Evolutionary conservation across 1,140 invertebrate genomes (phyloP).

Genomic region (Ceratosolen fusciceps): DNA sequence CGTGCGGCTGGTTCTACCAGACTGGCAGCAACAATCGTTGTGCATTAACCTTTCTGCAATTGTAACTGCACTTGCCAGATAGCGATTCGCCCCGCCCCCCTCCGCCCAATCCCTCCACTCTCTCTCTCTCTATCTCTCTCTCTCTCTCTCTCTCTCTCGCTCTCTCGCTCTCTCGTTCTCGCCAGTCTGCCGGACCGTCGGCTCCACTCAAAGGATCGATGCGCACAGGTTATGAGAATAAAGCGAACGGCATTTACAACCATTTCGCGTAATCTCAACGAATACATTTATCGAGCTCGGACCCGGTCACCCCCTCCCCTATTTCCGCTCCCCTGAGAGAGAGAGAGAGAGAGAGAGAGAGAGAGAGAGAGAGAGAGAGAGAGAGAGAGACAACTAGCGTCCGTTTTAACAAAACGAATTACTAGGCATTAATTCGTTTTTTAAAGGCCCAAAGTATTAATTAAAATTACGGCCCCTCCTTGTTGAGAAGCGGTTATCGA

Average conservation of each 20-base stretch:
- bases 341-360: not conserved
- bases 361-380: not conserved
- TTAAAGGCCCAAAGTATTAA: too few relatives aligned
- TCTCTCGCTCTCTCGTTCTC: conserved; percentile 46
- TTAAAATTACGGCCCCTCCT: too few relatives aligned
- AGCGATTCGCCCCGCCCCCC: conserved; percentile 59
- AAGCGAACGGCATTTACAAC: conserved; percentile 65
- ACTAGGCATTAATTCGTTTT: too few relatives aligned
- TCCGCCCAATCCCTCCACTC: not conserved
- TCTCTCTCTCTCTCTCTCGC: conserved; percentile 44
- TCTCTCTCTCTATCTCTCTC: conserved; percentile 46
- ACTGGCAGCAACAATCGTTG: conserved; percentile 66
- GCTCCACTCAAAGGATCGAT: conserved; percentile 55
- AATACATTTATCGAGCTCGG: conserved; percentile 64
- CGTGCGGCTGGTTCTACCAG: conserved; percentile 64
- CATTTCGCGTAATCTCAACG: conserved; percentile 68
- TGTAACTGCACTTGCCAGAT: conserved; percentile 71
- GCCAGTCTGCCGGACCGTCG: conserved; percentile 50
- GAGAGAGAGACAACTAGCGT: not conserved
- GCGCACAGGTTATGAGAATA: conserved; percentile 46
- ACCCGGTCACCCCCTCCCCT: conserved; percentile 9
- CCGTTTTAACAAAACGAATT: too few relatives aligned
- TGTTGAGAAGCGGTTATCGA: too few relatives aligned
- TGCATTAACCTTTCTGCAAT: conserved; percentile 72
- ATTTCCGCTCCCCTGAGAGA: not conserved